phyloP scores from a whole-genome alignment of 2,113 vertebrate species.

The Bubo bubo region DNA sequence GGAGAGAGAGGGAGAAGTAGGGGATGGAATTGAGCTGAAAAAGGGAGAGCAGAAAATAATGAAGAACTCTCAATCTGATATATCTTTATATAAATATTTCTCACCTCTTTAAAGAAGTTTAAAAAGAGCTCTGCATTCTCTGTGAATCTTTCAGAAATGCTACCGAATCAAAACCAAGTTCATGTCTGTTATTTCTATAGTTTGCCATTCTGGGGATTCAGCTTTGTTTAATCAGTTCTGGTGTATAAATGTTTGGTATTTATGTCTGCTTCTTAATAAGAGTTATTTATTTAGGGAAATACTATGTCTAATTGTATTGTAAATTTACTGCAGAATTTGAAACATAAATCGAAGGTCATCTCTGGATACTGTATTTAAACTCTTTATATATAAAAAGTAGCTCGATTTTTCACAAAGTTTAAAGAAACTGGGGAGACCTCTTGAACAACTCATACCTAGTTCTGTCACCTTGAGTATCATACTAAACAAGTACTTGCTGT shows the following conservation, averaged over 20 bases:
- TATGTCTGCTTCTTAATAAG: neutral
- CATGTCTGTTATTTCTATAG: neutral
- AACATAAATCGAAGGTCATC: neutral
- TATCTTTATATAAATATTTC: neutral
- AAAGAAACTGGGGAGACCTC: neutral
- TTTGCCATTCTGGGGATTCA: neutral
- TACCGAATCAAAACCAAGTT: neutral
- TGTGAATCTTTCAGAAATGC: neutral
- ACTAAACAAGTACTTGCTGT: neutral
- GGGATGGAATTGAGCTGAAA: neutral
- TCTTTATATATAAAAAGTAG: too few species aligned
- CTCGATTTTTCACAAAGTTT: neutral
- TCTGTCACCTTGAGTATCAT: neutral
- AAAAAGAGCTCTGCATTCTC: neutral
- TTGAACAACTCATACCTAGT: neutral
- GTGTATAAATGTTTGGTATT: neutral
- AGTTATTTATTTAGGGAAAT: neutral
- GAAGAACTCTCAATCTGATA: neutral
- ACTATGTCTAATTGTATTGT: neutral
- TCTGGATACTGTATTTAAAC: neutral
- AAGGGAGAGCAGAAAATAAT: neutral
- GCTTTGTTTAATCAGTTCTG: neutral
- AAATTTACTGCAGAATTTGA: neutral
- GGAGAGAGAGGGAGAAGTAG: neutral
- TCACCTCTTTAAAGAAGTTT: neutral